A percentile compares a stretch with the other conserved stretches of the same genome.
These are phyloP conservation scores for Balaenoptera acutorostrata DNA, from an alignment of 2,113 vertebrate genomes.

Conservation along the genomic window DNA sequence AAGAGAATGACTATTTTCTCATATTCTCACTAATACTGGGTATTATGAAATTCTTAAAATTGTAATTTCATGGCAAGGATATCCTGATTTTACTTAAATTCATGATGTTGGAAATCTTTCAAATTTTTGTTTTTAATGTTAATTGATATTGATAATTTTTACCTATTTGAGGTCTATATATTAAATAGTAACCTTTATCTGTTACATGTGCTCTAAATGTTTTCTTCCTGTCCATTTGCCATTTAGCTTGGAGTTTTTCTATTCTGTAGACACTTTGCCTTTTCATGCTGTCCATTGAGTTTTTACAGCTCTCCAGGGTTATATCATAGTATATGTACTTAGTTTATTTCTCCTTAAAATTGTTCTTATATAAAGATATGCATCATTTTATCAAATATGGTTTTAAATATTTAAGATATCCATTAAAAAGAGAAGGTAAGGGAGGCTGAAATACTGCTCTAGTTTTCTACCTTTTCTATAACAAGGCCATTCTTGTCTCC, in stretches of 20 bases:
- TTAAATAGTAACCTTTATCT: neutral
- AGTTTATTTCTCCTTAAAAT: neutral
- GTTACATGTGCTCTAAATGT: neutral
- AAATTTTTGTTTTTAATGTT: neutral
- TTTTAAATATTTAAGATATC: neutral
- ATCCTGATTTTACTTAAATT: neutral
- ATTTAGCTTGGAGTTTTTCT: neutral
- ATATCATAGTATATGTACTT: neutral
- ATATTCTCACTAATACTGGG: neutral
- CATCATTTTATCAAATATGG: neutral
- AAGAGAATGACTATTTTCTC: neutral
- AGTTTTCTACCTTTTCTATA: neutral
- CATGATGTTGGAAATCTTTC: neutral
- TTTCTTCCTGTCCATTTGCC: neutral
- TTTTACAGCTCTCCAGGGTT: neutral
- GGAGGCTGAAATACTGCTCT: neutral
- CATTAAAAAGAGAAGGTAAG: neutral
- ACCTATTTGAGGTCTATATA: neutral
- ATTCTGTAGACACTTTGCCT: neutral
- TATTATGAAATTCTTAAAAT: neutral
- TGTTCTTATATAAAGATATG: neutral
- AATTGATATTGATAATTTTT: neutral
- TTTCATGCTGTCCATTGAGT: neutral
- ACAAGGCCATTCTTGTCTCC: neutral
- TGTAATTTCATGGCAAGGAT: neutral